Conservation (phyloP, 2,113 vertebrate species). For the Scophthalmus maximus region DNA sequence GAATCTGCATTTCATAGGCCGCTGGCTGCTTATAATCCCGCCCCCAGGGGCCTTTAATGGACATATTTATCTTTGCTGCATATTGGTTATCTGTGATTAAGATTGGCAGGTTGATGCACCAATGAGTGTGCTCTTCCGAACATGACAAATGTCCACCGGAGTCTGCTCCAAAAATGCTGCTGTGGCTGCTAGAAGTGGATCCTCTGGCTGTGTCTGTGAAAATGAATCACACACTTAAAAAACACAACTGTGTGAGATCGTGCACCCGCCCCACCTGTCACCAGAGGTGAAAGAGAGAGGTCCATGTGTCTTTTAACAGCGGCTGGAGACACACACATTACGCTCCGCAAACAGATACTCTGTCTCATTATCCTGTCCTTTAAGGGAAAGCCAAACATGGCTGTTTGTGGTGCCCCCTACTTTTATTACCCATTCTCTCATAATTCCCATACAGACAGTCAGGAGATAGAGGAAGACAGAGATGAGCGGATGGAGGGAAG, state of each 20-base stretch:
- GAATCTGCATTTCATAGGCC: conserved; percentile 78
- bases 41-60: conserved; percentile 71
- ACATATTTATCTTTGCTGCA: conserved; percentile 79
- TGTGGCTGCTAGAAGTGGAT: not conserved
- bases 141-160: not conserved
- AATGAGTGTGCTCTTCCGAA: conserved; percentile 41
- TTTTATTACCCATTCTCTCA: conserved; percentile 72
- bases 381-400: conserved; percentile 76
- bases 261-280: conserved; percentile 27
- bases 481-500: conserved; percentile 15
- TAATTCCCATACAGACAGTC: conserved; percentile 73
- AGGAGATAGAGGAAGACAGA: conserved; percentile 45
- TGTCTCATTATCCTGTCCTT: conserved; percentile 84
- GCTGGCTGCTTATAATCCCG: conserved; percentile 69
- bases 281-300: conserved; percentile 40
- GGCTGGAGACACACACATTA: conserved; percentile 82
- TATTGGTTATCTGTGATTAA: conserved; percentile 68
- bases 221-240: not conserved
- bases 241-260: not conserved
- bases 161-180: not conserved
- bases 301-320: conserved; percentile 71
- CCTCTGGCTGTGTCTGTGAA: not conserved
- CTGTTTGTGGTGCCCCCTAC: conserved; percentile 75
- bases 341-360: conserved; percentile 82
- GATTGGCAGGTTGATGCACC: conserved; percentile 67